Percentiles rank a stretch among this genome's conserved stretches.
Evolutionary conservation across 2,888 invertebrate species (phyloP).

Genomic region (Cyaniris semiargus): DNA sequence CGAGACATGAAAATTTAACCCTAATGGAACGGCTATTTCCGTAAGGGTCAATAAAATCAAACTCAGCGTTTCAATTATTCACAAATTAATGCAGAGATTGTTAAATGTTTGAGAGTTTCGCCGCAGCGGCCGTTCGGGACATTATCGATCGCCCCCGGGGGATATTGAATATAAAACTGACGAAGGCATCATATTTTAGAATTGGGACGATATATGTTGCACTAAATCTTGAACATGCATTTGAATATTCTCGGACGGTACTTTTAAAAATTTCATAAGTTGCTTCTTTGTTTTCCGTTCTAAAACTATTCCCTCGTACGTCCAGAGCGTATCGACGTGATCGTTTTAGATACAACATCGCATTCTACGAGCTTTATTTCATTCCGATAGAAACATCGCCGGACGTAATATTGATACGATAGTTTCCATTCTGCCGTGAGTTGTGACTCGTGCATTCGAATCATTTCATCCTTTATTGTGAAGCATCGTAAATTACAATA

Average conservation of each 20-base stretch:
- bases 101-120: constrained; percentile 45
- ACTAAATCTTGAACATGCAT: constrained; percentile 28
- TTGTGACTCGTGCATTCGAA: neutral
- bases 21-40: constrained; percentile 6
- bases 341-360: constrained; percentile 20
- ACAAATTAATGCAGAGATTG: constrained; percentile 44
- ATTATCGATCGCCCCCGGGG: constrained; percentile 50
- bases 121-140: constrained; percentile 49
- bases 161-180: constrained; percentile 62
- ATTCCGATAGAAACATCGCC: neutral
- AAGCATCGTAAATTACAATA: neutral
- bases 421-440: neutral
- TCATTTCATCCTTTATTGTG: constrained; percentile 5
- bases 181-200: constrained; percentile 48
- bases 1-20: neutral
- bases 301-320: neutral
- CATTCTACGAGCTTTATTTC: constrained; percentile 7
- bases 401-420: constrained; percentile 8
- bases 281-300: constrained; percentile 14
- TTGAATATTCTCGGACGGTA: constrained; percentile 29
- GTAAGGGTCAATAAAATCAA: constrained; percentile 24
- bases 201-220: constrained; percentile 31
- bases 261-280: constrained; percentile 16
- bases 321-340: neutral
- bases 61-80: constrained; percentile 36